These are phyloP conservation scores for Xylocampa areola DNA, from an alignment of 2,888 invertebrate genomes.

Conservation along the genomic window DNA sequence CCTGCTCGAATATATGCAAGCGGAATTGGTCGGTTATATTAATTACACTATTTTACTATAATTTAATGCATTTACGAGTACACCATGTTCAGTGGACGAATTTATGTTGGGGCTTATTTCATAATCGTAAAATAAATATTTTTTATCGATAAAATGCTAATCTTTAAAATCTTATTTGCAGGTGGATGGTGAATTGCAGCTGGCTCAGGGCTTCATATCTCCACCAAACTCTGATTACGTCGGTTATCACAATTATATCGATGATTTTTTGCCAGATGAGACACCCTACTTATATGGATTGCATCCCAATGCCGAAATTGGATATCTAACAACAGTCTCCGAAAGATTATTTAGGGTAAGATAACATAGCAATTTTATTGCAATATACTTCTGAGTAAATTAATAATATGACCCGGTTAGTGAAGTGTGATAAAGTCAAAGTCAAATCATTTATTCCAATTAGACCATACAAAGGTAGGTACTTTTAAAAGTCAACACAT, in stretches of 20 bases:
- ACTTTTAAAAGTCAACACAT: no score
- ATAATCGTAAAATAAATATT: background rate
- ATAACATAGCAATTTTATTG: background rate
- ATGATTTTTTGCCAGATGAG: slow-evolving; percentile 95
- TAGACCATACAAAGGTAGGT: no score
- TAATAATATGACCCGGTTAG: no score
- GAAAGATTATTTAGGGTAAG: slow-evolving; percentile 93
- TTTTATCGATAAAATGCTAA: no score
- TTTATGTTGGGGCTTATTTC: background rate
- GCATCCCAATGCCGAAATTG: slow-evolving; percentile 98
- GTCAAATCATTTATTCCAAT: no score
- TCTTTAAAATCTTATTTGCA: slow-evolving; percentile 58
- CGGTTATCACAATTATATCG: slow-evolving; percentile 96
- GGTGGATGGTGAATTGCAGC: slow-evolving; percentile 95
- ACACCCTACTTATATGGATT: slow-evolving; percentile 97
- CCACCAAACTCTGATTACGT: slow-evolving; percentile 96
- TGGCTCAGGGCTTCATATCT: slow-evolving; percentile 95
- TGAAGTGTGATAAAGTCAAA: no score
- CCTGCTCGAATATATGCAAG: slow-evolving; percentile 96
- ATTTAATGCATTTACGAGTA: no score
- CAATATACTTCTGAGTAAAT: no score
- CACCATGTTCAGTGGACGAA: no score
- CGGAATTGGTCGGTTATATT: slow-evolving; percentile 91
- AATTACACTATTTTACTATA: no score
- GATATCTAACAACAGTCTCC: slow-evolving; percentile 96